These are phyloP conservation scores for Austrolebias charrua DNA, from an alignment of 2,797 vertebrate species.

Conservation along the genomic window DNA sequence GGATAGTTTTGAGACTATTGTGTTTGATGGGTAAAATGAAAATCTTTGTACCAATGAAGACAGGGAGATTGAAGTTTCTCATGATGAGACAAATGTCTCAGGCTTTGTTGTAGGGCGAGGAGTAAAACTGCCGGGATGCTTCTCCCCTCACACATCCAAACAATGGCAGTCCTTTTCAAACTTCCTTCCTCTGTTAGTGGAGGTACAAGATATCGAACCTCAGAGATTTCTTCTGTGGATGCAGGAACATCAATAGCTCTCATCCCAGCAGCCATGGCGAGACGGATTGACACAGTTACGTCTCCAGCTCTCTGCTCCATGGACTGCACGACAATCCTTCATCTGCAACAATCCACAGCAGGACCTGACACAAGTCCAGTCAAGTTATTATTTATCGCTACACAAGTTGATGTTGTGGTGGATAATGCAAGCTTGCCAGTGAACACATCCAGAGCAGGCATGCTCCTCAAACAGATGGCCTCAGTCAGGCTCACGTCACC, in stretches of 20 bases:
- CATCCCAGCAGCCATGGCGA: slow-evolving; percentile 41
- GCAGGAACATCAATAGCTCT: slow-evolving; percentile 58
- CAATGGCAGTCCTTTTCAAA: slow-evolving; percentile 16
- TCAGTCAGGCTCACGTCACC: slow-evolving; percentile 69
- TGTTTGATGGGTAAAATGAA: neutral
- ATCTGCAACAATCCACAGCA: slow-evolving; percentile 36
- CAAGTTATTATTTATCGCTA: slow-evolving; percentile 8
- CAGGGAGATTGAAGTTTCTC: neutral
- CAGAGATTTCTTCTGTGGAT: slow-evolving; percentile 42
- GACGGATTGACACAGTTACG: slow-evolving; percentile 37
- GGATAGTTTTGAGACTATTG: too few species aligned
- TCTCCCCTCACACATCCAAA: slow-evolving; percentile 17
- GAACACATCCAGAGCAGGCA: slow-evolving; percentile 45
- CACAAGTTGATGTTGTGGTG: slow-evolving; percentile 32
- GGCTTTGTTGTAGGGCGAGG: slow-evolving; percentile 2
- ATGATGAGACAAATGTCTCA: slow-evolving; percentile 35
- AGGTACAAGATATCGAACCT: slow-evolving; percentile 39
- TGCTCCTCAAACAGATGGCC: slow-evolving; percentile 69
- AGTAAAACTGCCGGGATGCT: neutral
- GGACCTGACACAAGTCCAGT: slow-evolving; percentile 36
- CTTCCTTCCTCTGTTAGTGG: slow-evolving; percentile 33
- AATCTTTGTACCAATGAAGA: neutral
- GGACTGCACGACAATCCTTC: slow-evolving; percentile 32
- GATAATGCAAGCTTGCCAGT: slow-evolving; percentile 28
- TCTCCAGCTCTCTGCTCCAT: slow-evolving; percentile 21